phyloP scores from a whole-genome alignment of 2,888 invertebrate genomes.

The Pristionchus maxplancki region DNA sequence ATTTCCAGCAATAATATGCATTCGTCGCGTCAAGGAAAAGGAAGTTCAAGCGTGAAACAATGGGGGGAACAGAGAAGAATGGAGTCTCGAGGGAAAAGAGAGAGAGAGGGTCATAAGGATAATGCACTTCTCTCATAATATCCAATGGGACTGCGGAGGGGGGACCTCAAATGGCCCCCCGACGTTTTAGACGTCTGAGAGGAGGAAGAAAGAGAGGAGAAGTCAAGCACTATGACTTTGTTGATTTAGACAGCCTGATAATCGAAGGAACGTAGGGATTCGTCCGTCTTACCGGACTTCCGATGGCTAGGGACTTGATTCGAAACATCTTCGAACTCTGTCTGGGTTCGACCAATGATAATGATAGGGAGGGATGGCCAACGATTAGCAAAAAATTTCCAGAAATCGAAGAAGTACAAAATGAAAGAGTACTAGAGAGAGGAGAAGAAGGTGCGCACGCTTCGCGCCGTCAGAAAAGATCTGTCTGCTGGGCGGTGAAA shows the following conservation, averaged over 20 bases:
- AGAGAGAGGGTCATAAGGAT: slow-evolving; percentile 39
- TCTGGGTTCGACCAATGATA: too few relatives aligned
- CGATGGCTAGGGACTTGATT: too few relatives aligned
- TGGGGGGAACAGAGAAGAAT: not conserved
- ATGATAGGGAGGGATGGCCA: too few relatives aligned
- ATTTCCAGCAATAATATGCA: too few relatives aligned
- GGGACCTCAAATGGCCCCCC: not conserved
- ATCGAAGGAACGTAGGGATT: not conserved
- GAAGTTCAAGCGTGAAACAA: not conserved
- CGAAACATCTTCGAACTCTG: too few relatives aligned
- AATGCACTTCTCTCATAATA: slow-evolving; percentile 40
- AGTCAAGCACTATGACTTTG: not conserved
- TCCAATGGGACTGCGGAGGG: slow-evolving; percentile 22
- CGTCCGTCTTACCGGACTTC: too few relatives aligned
- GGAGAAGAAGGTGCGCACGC: not conserved
- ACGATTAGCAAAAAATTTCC: too few relatives aligned
- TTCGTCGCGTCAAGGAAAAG: not conserved
- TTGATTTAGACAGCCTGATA: not conserved
- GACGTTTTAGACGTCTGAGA: slow-evolving; percentile 1
- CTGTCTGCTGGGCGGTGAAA: not conserved
- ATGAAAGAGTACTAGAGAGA: not conserved
- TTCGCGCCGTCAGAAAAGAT: not conserved
- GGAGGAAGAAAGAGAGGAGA: not conserved
- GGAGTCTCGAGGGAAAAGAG: not conserved
- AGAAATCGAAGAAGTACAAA: too few relatives aligned